Evolutionary conservation across 2,113 vertebrate species (phyloP).

Genomic region (Gorsachius goisagi): DNA sequence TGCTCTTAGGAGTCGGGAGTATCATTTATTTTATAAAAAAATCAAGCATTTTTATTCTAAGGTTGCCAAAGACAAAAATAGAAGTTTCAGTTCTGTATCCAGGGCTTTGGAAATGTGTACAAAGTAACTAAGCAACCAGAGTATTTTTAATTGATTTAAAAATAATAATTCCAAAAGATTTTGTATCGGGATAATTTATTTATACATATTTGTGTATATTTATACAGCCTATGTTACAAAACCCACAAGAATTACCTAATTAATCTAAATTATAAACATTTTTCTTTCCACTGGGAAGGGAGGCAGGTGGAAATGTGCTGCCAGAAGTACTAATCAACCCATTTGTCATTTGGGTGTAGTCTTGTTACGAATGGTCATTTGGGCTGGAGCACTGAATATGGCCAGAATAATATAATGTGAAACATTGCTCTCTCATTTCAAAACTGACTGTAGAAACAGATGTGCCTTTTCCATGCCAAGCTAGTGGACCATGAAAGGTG

Average conservation of each 20-base stretch:
- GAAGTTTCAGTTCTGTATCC: neutral
- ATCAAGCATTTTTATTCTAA: neutral
- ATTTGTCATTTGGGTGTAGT: neutral
- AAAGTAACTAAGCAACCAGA: neutral
- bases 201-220: neutral
- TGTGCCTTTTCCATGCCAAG: neutral
- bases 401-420: neutral
- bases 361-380: neutral
- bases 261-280: slow-evolving; percentile 3
- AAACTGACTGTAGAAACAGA: neutral
- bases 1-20: neutral
- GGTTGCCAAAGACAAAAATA: neutral
- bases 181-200: neutral
- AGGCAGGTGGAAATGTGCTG: neutral
- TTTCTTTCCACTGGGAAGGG: neutral
- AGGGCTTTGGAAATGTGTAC: neutral
- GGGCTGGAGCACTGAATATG: neutral
- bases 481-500: neutral
- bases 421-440: neutral
- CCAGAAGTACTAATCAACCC: neutral
- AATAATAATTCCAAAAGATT: neutral
- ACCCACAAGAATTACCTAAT: neutral
- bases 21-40: neutral
- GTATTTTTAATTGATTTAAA: neutral
- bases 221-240: neutral